Conservation (phyloP, 2,888 invertebrate genomes). For the Caenorhabditis sinica region DNA sequence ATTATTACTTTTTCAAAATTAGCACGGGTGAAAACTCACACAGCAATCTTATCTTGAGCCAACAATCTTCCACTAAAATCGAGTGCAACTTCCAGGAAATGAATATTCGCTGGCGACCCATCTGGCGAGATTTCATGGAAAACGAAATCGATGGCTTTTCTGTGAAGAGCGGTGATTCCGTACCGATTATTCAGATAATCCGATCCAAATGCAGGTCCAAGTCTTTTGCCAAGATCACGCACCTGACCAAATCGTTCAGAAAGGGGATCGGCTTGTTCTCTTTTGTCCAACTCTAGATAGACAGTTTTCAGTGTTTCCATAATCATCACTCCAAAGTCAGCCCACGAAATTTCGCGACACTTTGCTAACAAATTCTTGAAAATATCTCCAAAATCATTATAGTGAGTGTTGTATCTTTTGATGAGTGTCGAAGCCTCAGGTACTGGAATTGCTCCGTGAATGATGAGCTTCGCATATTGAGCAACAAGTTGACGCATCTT, state of each 20-base stretch:
- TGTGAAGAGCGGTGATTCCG: constrained; percentile 79
- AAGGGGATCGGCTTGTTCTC: constrained; percentile 84
- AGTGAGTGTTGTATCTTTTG: constrained; percentile 97
- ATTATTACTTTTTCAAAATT: no score
- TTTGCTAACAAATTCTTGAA: constrained; percentile 96
- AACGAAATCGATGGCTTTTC: constrained; percentile 88
- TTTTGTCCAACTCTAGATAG: constrained; percentile 87
- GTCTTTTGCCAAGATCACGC: constrained; percentile 92
- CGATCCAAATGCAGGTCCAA: constrained; percentile 64
- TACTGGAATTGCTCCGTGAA: constrained; percentile 96
- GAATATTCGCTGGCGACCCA: constrained; percentile 89
- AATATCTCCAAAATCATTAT: constrained; percentile 99
- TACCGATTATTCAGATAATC: constrained; percentile 76
- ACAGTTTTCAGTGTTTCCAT: constrained; percentile 91
- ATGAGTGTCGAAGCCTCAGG: constrained; percentile 94
- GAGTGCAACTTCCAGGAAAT: constrained; percentile 94
- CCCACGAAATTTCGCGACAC: constrained; percentile 97
- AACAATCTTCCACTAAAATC: constrained; percentile 97
- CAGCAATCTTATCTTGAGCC: constrained; percentile 95
- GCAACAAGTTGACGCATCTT: constrained; percentile 88
- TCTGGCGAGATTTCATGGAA: constrained; percentile 87
- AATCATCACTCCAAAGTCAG: constrained; percentile 95
- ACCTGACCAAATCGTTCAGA: constrained; percentile 79
- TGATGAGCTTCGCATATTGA: constrained; percentile 96
- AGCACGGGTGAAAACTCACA: no score